Conservation (phyloP, 2,888 invertebrate genomes). For the Halictus ligatus region DNA sequence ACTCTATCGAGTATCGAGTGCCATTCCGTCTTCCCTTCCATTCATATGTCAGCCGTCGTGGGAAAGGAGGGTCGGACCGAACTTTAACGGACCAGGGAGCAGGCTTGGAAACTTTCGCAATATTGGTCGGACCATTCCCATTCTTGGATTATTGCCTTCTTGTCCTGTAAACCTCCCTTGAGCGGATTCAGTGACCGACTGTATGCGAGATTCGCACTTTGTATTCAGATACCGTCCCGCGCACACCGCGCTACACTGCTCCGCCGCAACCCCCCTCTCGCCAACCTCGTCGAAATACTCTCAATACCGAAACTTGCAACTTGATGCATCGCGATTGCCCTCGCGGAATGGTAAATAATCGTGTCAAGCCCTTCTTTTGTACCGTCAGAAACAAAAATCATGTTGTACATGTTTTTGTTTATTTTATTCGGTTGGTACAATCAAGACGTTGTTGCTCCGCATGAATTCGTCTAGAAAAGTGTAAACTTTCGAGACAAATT, state of each 20-base stretch:
- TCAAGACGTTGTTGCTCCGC: too few relatives aligned
- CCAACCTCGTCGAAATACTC: slow-evolving; percentile 35
- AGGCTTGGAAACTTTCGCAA: slow-evolving; percentile 76
- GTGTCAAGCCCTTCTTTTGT: background rate
- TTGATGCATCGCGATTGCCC: slow-evolving; percentile 24
- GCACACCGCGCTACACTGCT: slow-evolving; percentile 41
- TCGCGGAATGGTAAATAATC: slow-evolving; percentile 31
- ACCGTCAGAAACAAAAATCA: rapidly evolving
- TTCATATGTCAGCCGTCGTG: slow-evolving; percentile 58
- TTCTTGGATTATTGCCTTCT: slow-evolving; percentile 70
- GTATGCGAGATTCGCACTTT: slow-evolving; percentile 58
- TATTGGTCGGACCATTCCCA: slow-evolving; percentile 73
- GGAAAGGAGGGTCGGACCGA: slow-evolving; percentile 58
- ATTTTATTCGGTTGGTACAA: background rate
- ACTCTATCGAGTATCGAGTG: slow-evolving; percentile 47
- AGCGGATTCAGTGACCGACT: slow-evolving; percentile 58
- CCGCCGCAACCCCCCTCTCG: slow-evolving; percentile 11
- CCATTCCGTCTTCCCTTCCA: slow-evolving; percentile 46
- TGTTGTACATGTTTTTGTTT: background rate
- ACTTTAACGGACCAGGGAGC: slow-evolving; percentile 69
- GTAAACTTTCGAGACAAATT: background rate
- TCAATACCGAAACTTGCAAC: slow-evolving; percentile 24
- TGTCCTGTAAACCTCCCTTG: slow-evolving; percentile 60
- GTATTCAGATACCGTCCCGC: slow-evolving; percentile 60
- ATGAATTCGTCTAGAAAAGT: background rate